phyloP scores from a whole-genome alignment of 2,797 vertebrate species.

The Coracias cyanogaster region DNA sequence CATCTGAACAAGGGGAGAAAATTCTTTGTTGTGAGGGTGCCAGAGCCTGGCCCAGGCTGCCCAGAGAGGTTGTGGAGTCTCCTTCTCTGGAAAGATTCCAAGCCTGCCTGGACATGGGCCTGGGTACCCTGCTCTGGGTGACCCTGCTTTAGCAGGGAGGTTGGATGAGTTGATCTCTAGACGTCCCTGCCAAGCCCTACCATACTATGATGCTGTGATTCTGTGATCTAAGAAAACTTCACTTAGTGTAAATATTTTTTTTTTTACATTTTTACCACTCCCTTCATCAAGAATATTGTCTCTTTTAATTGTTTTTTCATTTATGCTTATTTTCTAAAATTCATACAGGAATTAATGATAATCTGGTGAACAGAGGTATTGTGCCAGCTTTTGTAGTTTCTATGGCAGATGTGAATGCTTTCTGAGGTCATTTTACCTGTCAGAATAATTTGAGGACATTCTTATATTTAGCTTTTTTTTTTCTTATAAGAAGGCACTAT shows the following conservation, averaged over 20 bases:
- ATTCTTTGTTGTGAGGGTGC: too few species aligned
- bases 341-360: neutral
- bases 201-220: too few species aligned
- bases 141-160: too few species aligned
- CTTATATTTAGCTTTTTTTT: neutral
- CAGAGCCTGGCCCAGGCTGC: too few species aligned
- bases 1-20: too few species aligned
- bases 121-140: too few species aligned
- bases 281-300: neutral
- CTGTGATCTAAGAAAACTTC: neutral
- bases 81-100: too few species aligned
- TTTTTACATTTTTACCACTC: neutral
- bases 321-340: neutral
- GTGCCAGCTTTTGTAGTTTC: neutral
- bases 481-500: neutral
- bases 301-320: accelerated
- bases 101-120: too few species aligned
- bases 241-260: neutral
- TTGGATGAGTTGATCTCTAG: too few species aligned
- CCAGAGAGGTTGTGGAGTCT: too few species aligned
- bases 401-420: neutral
- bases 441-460: neutral
- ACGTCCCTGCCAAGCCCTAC: too few species aligned
- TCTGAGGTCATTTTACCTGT: neutral
- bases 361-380: neutral